These are phyloP conservation scores for Platypus cylindrus DNA, from an alignment of 2,888 invertebrate species.

Conservation along the genomic window DNA sequence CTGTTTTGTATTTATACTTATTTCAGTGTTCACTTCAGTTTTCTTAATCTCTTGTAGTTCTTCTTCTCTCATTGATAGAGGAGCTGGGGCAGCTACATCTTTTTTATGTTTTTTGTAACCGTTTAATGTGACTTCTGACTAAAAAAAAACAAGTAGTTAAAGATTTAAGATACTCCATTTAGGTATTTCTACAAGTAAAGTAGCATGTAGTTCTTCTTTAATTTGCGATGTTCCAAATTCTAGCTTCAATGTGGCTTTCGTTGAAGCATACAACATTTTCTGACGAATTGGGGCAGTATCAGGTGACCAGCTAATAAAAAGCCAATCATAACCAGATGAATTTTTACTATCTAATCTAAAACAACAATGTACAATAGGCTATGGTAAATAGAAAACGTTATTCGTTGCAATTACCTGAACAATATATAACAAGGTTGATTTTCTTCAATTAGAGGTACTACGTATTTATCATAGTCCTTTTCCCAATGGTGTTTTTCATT, in stretches of 20 bases:
- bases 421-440: conserved; percentile 85
- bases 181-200: conserved; percentile 54
- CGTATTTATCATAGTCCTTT: conserved; percentile 67
- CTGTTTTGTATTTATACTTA: conserved; percentile 69
- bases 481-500: conserved; percentile 69
- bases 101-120: conserved; percentile 72
- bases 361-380: no score
- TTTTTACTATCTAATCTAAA: conserved; percentile 62
- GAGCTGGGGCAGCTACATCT: conserved; percentile 72
- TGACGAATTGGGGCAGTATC: conserved; percentile 81
- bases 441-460: conserved; percentile 57
- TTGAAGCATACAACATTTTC: conserved; percentile 97
- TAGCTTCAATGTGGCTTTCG: conserved; percentile 90
- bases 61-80: conserved; percentile 78
- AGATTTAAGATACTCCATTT: no score
- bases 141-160: conserved; percentile 11
- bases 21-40: conserved; percentile 56
- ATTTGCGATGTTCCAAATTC: conserved; percentile 93
- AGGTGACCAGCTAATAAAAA: conserved; percentile 89
- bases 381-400: not conserved
- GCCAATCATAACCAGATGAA: conserved; percentile 79
- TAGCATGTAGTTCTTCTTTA: conserved; percentile 89
- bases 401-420: conserved; percentile 57
- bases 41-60: conserved; percentile 67
- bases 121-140: conserved; percentile 69